Percentiles rank a stretch among this genome's conserved stretches.
These are phyloP conservation scores for Zaprionus obscuricornis DNA, from an alignment of 2,888 invertebrate genomes.

Conservation along the genomic window DNA sequence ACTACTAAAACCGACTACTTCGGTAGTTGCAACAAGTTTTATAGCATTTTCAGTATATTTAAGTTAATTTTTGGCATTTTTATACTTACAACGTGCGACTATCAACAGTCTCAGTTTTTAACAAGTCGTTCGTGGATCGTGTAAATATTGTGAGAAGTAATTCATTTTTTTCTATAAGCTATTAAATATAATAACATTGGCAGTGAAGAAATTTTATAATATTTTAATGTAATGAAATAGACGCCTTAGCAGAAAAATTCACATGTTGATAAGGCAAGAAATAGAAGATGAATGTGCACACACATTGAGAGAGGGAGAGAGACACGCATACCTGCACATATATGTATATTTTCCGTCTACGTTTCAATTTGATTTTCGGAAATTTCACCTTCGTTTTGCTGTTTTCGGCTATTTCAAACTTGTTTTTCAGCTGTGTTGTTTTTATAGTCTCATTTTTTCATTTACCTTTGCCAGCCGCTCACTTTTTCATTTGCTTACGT, in stretches of 20 bases:
- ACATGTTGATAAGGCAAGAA: conserved; percentile 22
- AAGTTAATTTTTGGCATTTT: conserved; percentile 13
- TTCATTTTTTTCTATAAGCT: conserved; percentile 14
- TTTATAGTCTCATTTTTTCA: conserved; percentile 65
- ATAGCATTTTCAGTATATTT: conserved; percentile 35
- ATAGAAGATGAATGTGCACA: conserved; percentile 42
- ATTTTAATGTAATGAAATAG: conserved; percentile 6
- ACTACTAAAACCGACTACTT: neutral
- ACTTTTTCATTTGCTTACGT: conserved; percentile 77
- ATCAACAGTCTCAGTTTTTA: conserved; percentile 43
- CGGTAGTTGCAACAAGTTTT: conserved; percentile 2
- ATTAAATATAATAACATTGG: conserved; percentile 15
- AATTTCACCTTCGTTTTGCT: conserved; percentile 77
- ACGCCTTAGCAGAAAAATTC: conserved; percentile 1
- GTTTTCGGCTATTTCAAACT: conserved; percentile 76
- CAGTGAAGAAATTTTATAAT: conserved; percentile 8
- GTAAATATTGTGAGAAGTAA: conserved; percentile 59
- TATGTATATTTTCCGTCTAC: conserved; percentile 72
- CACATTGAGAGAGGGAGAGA: no score
- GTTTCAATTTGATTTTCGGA: conserved; percentile 77
- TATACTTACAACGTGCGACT: conserved; percentile 3
- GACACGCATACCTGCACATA: conserved; percentile 23
- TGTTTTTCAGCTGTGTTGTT: conserved; percentile 75
- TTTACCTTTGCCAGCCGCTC: conserved; percentile 69
- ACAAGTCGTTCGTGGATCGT: conserved; percentile 63